phyloP scores from a whole-genome alignment of 2,113 vertebrate genomes.

The Alaudala cheleensis region DNA sequence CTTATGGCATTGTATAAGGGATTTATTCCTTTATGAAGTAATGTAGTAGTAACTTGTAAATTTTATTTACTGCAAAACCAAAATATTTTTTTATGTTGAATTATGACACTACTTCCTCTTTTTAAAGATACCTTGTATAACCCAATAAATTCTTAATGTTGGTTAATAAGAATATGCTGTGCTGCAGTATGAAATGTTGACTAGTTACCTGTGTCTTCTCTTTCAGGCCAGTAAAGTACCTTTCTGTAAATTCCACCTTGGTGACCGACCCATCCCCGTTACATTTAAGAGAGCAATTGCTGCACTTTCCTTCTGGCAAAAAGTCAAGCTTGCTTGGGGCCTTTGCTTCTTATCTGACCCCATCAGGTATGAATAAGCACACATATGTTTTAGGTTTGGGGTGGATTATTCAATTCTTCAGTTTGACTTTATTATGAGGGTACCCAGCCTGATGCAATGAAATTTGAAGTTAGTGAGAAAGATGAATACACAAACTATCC shows the following conservation, averaged over 20 bases:
- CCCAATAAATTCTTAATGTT: fast-evolving
- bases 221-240: constrained; percentile 92
- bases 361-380: constrained; percentile 85
- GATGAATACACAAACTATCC: neutral
- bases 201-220: neutral
- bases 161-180: neutral
- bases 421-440: neutral
- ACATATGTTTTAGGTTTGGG: neutral
- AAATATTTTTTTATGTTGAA: neutral
- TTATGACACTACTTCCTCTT: neutral
- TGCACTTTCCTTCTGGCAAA: constrained; percentile 97
- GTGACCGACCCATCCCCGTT: constrained; percentile 95
- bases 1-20: neutral
- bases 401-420: neutral
- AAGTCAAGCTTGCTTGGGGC: constrained; percentile 94
- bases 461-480: neutral
- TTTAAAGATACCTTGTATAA: neutral
- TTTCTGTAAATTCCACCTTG: constrained; percentile 98
- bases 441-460: neutral
- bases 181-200: neutral
- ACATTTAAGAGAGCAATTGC: constrained; percentile 98
- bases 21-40: neutral
- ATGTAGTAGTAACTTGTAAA: neutral
- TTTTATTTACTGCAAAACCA: neutral
- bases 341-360: constrained; percentile 97